Base-by-base conservation (phyloP, 2,888 invertebrate genomes). In the Diarsia brunnea region DNA sequence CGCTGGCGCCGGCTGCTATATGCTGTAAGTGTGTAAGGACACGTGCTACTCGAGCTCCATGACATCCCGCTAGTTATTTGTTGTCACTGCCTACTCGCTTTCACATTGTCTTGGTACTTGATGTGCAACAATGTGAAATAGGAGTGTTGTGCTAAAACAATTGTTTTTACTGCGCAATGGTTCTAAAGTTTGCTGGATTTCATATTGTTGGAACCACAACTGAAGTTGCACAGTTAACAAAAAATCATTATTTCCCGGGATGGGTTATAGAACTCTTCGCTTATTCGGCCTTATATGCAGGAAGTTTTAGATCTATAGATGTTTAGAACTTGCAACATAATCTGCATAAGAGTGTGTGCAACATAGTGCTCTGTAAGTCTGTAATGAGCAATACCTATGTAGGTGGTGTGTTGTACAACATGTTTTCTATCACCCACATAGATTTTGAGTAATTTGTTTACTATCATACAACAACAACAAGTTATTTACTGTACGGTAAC, bases 1-100 rank as follows among this genome's bases (percentile, higher is more conserved):
- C 90, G 79, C 88, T 84, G 79, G 83, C 90, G 79, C 88, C 85
- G 79, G 83, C 87, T 89, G 85, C 88, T 91, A 88, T 89, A 92
- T 93, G 90, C 90, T 85, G 83, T 92, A 92, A 53, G 68, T 53
- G 12, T 53, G n/a, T 58, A 43, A 93, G 93, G 92, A 92, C 93
- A 92, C 92, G 92, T 91, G 92, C 88, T 88, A 82, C 76, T 78
- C 78, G 69, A 81, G 77, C 86, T 74, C 82, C 77, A 84, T 87
- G 88, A 88, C 83, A 90, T 80, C 73, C 88, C 86, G 81, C 81
- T 84, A 86, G 73, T 82, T 43, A 75, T 74, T 81, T 84, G 78
- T 86, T 82, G 70, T 82, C 73, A 53, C 58, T 71, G 61, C 43
- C 65, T 43, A 27, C 72, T 75, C 73, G 51, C 47, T 19, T 72